phyloP scores from a whole-genome alignment of 1,140 invertebrate species.

The Neomicropteryx cornuta region DNA sequence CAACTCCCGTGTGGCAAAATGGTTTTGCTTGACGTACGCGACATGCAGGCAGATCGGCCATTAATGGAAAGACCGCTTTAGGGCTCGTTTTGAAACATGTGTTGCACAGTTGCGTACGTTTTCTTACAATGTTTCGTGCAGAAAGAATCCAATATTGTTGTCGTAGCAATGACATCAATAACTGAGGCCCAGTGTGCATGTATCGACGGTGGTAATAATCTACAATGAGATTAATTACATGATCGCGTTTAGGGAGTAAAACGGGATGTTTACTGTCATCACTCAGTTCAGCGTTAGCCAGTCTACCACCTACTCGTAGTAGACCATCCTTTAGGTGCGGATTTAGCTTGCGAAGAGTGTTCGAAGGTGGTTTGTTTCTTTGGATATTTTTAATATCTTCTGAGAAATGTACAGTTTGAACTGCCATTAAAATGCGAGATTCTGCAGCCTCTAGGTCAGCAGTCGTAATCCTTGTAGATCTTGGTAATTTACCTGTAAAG shows the following conservation, averaged over 20 bases:
- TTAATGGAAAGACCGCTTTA: conserved; percentile 12
- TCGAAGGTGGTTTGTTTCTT: too few species aligned
- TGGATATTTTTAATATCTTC: too few species aligned
- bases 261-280: conserved; percentile 13
- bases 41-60: conserved; percentile 23
- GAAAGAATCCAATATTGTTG: conserved; percentile 20
- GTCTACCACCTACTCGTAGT: conserved; percentile 26
- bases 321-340: conserved; percentile 25
- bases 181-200: conserved; percentile 17
- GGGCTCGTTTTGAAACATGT: conserved; percentile 12
- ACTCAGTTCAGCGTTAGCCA: conserved; percentile 16
- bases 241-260: too few species aligned
- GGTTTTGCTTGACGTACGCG: conserved; percentile 16
- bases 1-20: conserved; percentile 24
- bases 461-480: not conserved
- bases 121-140: conserved; percentile 12
- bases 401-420: too few species aligned
- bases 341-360: conserved; percentile 14
- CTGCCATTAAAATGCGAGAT: not conserved
- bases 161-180: conserved; percentile 14
- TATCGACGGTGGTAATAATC: conserved; percentile 17
- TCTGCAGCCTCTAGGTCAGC: not conserved
- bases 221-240: conserved; percentile 16
- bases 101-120: conserved; percentile 10
- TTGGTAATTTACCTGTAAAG: not conserved